Percentiles rank a stretch among this genome's conserved stretches.
Conservation (phyloP, 2,797 vertebrate species). For the Parotocinclus haroldoi region DNA sequence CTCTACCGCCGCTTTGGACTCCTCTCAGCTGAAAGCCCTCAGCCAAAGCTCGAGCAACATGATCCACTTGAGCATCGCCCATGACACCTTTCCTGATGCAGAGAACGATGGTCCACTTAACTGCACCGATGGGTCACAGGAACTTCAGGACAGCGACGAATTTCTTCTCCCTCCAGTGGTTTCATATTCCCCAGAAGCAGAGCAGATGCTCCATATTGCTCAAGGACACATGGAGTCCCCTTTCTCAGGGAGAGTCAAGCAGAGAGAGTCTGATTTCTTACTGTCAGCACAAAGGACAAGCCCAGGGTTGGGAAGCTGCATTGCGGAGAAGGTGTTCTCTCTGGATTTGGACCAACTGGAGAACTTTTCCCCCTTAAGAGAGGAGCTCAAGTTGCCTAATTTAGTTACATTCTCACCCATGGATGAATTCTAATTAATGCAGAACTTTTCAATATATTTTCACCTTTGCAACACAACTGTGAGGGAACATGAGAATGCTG, state of each 20-base stretch:
- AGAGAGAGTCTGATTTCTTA: slow-evolving; percentile 28
- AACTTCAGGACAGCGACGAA: slow-evolving; percentile 45
- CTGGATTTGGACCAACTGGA: slow-evolving; percentile 67
- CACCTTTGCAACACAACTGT: no score
- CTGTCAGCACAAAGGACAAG: slow-evolving; percentile 16
- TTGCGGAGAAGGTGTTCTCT: slow-evolving; percentile 59
- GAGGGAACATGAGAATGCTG: no score
- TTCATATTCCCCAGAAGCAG: slow-evolving; percentile 18
- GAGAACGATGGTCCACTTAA: slow-evolving; percentile 62
- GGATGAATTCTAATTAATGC: slow-evolving; percentile 62
- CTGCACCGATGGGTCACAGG: slow-evolving; percentile 44
- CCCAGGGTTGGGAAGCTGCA: slow-evolving; percentile 23
- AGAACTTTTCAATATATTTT: no score
- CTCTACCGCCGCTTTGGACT: slow-evolving; percentile 57
- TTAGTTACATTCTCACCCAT: slow-evolving; percentile 70
- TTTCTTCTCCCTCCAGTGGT: slow-evolving; percentile 41
- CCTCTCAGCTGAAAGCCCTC: slow-evolving; percentile 41
- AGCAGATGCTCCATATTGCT: neutral
- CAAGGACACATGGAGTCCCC: slow-evolving; percentile 22
- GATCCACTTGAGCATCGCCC: slow-evolving; percentile 59
- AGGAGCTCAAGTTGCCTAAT: slow-evolving; percentile 60
- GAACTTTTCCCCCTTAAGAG: slow-evolving; percentile 48
- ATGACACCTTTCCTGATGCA: slow-evolving; percentile 64
- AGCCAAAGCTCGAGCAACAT: slow-evolving; percentile 47
- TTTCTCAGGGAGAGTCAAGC: slow-evolving; percentile 18